A percentile compares a stretch with the other conserved stretches of the same genome.
Evolutionary conservation across 2,797 vertebrate genomes (phyloP).

Genomic region (Melanogrammus aeglefinus): DNA sequence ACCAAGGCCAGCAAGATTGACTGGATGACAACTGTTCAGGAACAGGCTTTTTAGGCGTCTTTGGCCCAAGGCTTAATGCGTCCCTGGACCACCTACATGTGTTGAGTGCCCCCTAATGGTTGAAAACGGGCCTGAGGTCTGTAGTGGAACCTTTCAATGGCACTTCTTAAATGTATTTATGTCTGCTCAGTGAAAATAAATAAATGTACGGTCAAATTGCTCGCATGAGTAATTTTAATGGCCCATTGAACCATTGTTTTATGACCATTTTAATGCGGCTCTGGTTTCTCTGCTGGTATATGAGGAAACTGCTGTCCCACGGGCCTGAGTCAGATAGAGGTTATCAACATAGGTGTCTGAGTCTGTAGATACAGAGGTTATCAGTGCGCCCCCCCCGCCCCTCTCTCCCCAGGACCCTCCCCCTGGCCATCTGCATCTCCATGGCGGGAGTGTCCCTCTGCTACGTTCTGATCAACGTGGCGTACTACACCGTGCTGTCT

Average conservation of each 20-base stretch:
- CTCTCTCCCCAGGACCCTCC: slow-evolving; percentile 81
- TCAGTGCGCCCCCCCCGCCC: background rate
- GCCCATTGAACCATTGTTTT: background rate
- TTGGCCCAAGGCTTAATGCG: background rate
- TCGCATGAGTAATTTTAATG: background rate
- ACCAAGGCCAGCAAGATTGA: background rate
- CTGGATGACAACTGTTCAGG: background rate
- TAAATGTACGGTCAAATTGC: background rate
- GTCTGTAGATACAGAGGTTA: no score
- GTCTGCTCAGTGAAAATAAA: background rate
- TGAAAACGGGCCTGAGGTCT: background rate
- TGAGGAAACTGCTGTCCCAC: no score
- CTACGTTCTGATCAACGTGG: slow-evolving; percentile 91
- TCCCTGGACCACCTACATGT: background rate
- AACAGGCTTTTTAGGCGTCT: background rate
- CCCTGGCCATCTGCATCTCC: slow-evolving; percentile 93
- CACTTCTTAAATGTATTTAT: background rate
- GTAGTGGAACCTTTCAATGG: background rate
- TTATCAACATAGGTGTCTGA: no score
- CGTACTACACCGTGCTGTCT: slow-evolving; percentile 92
- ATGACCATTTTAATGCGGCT: background rate
- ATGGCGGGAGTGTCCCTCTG: slow-evolving; percentile 88
- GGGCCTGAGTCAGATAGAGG: no score
- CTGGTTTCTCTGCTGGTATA: background rate
- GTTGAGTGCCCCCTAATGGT: background rate